Evolutionary conservation across 1,140 invertebrate species (phyloP), one percentile per base, ranked within the genome.

Genomic region (Pseudomyrmex cubaensis): DNA sequence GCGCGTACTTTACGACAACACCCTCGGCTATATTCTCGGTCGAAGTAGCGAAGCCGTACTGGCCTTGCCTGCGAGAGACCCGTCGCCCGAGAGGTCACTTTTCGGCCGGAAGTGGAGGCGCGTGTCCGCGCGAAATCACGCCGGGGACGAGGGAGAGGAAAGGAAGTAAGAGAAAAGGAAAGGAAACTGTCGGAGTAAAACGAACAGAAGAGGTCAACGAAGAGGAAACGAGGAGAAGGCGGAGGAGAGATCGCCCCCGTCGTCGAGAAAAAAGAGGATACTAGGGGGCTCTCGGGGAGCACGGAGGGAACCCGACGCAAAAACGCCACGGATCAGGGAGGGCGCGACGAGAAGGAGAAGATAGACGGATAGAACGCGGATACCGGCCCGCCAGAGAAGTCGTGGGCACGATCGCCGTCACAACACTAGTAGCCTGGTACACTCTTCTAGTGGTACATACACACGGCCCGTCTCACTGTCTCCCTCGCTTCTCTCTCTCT

Each of bases 351-450:
- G 17, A 52, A 54, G 22, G 15, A 35, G 35, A 66, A 44, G 46
- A 82, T 8, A 69, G 54, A 67, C 70, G 64, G 57, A 86, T 72
- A 83, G 85, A 76, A 89, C 82, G 72, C 72, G 88, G 85, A 78
- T 86, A 54, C 62, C 66, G 78, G 63, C 44, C 52, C 78, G 82
- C 61, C 70, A 67, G 82, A 84, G 85, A 87, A 89, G 86, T 91
- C 90, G 90, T 90, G 90, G 90, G 83, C 87, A 90, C 90, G 87
- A 89, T 93, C 84, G 91, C 91, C 90, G 92, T 92, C 92, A 92
- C 91, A 92, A 93, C 90, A 93, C 92, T 93, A 91, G 91, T 89
- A 89, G 91, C 88, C 86, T 61, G 86, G 61, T 88, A 87, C 85
- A 84, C 89, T 89, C 86, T 88, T 89, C 87, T 85, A 80, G 77